A percentile compares a stretch with the other conserved stretches of the same genome.
phyloP scores from a whole-genome alignment of 2,797 vertebrate species.

The Delichon dasypus region DNA sequence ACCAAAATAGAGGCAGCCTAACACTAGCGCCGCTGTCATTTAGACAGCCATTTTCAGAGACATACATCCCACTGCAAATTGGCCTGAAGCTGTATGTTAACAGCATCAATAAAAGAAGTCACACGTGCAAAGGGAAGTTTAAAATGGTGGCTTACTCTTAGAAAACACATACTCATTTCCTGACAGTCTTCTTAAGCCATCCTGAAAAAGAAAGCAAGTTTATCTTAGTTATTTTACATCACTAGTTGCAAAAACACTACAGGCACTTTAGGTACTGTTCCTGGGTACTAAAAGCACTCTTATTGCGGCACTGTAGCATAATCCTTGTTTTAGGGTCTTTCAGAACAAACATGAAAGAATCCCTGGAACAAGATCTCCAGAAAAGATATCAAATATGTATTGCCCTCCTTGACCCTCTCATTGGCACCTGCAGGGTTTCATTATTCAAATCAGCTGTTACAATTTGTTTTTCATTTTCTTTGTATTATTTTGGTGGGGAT shows the following conservation, averaged over 20 bases:
- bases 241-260: background rate
- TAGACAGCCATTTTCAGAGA: background rate
- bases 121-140: background rate
- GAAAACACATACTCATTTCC: slow-evolving; percentile 81
- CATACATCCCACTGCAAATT: background rate
- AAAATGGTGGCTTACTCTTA: slow-evolving; percentile 77
- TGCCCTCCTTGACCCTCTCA: background rate
- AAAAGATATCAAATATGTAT: background rate
- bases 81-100: background rate
- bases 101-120: background rate
- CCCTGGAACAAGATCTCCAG: background rate
- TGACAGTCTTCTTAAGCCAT: slow-evolving; percentile 79
- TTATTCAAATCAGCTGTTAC: background rate
- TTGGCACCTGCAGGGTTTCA: background rate
- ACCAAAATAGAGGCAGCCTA: background rate
- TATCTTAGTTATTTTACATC: background rate
- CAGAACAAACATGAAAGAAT: background rate
- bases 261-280: background rate
- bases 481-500: background rate
- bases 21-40: background rate
- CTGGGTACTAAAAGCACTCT: background rate
- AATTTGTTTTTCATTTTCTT: background rate
- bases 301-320: background rate
- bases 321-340: background rate
- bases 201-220: slow-evolving; percentile 73